Conservation (phyloP, 2,797 vertebrate genomes). For the Mionectes olivaceus region DNA sequence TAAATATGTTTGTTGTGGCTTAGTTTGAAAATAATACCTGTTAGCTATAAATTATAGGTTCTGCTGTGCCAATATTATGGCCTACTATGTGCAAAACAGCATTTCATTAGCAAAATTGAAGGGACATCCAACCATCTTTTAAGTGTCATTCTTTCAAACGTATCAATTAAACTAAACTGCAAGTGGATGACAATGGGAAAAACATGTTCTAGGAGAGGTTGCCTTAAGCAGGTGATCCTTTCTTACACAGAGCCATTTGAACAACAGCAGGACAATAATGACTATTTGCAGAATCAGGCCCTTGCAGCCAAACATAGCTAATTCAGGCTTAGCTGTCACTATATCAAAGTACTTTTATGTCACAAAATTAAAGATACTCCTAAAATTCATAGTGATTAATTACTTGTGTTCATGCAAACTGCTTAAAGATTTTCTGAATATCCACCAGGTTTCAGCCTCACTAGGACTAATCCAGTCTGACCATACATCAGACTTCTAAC, state of each 20-base stretch:
- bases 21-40: conserved; percentile 20
- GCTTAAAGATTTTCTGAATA: not conserved
- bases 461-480: not conserved
- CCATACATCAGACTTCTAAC: not conserved
- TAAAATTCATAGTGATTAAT: not conserved
- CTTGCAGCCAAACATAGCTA: not conserved
- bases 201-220: not conserved
- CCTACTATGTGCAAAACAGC: not conserved
- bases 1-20: not conserved
- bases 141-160: not conserved
- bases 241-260: not conserved
- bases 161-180: not conserved
- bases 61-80: not conserved
- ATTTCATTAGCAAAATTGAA: conserved; percentile 29
- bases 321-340: not conserved
- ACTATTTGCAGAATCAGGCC: not conserved
- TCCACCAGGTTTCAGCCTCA: not conserved
- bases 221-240: not conserved
- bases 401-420: not conserved
- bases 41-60: not conserved
- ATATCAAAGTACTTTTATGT: not conserved
- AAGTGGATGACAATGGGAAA: not conserved
- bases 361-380: not conserved
- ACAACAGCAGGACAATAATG: not conserved
- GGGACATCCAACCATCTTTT: not conserved